Base-by-base conservation (phyloP, 2,888 invertebrate genomes). In the Tiliacea citrago region DNA sequence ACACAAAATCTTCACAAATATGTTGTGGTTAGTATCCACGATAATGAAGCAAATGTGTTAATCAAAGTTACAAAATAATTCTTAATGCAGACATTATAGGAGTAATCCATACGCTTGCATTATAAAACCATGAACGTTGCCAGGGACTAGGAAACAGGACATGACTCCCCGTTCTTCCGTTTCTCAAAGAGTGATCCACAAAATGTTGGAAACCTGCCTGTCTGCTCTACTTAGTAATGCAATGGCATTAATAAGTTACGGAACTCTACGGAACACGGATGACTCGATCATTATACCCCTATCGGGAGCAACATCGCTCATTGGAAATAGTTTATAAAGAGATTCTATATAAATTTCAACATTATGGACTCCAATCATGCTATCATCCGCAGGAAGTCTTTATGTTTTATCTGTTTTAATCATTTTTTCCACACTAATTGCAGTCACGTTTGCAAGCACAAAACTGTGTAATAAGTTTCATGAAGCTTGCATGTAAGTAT, bases 351-450 rank as follows among this genome's bases (percentile, higher is more conserved):
- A 47, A 58, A 57, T 65, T 63, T 57, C 13, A 49, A 65, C 8
- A 49, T 61, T 24, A 65, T n/a, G 8, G 7, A 16, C n/a, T 66
- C 12, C 24, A 68, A 51, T 55, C 53, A 58, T 71, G 57, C 39
- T 63, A 57, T 72, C 67, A 62, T 74, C 65, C 66, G 51, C 66
- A 81, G 76, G 81, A 85, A 83, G 76, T 72, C 13, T 7, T 66
- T 42, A 61, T 53, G 47, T 35, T 67, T 77, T 57, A 79, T 74
- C 61, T 71, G 45, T 16, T 72, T 69, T 57, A 73, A 75, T 67
- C 1, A 21, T 68, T 72, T 51, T 65, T 73, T 62, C 29, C 35
- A 68, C n/a, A 49, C 65, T 72, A 70, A 81, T 77, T 81, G n/a
- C 47, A 66, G 13, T 47, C 67, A 61, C 68, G 68, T 77, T 77